Evolutionary conservation across 2,888 invertebrate species (phyloP), one percentile per base, ranked within the genome.

Genomic region (Nomada fucata): DNA sequence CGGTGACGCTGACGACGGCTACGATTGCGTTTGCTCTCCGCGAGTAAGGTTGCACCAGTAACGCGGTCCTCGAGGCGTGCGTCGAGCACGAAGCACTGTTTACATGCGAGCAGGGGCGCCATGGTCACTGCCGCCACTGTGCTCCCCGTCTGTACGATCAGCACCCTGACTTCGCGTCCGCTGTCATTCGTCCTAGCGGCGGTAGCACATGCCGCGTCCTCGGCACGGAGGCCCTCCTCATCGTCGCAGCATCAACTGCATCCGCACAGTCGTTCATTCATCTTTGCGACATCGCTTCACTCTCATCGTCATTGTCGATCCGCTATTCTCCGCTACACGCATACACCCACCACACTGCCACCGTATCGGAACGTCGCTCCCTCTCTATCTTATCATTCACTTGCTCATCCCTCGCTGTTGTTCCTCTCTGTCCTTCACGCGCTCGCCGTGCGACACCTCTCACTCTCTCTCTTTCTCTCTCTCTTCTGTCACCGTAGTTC

Each of bases 91-190:
- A 76, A 88, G 64, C 85, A 87, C 87, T 90, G 90, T 90, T 90
- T 90, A 90, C 88, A 87, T 82, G 76, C 80, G 67, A 85, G 71
- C 60, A 79, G 68, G 67, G 81, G 76, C 86, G 90, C 86, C 90
- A 90, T 90, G 88, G 88, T 90, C 86, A 87, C 83, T 87, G 81
- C 78, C 79, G 74, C 82, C 77, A 47, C 70, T 57, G 75, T 70
- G 47, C 50, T 79, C 57, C 69, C 76, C 71, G 50, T 68, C 26
- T 13, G 4, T 18, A 55, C 80, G 59, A 74, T 84, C 44, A 79
- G 50, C 64, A 75, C 76, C 60, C 52, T 47, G 74, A 36, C 70
- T 55, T 77, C 77, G 60, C 50, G 15, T 23, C 61, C 67, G 68
- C 52, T 68, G 67, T 79, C 76, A 76, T 70, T 79, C 71, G 70